Conservation (phyloP, 2,797 vertebrate species). For the Poecile montanus region DNA sequence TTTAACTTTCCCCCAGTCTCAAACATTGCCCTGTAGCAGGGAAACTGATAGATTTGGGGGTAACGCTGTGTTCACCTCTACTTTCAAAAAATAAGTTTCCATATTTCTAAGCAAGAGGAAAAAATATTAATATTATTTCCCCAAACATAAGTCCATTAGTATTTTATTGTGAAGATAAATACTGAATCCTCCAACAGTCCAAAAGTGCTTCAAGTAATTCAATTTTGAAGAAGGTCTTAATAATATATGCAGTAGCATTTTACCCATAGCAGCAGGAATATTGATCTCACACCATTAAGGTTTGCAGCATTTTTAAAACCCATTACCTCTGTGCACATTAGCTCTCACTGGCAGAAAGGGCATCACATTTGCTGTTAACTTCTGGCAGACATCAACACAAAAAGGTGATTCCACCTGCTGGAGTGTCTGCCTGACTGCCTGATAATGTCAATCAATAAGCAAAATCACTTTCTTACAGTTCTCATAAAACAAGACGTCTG, state of each 20-base stretch:
- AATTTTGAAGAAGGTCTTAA: constrained; percentile 74
- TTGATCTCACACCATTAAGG: constrained; percentile 81
- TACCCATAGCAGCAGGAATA: constrained; percentile 77
- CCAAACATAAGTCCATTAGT: constrained; percentile 60
- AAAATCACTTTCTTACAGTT: constrained; percentile 72
- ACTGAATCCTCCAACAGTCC: constrained; percentile 58
- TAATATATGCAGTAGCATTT: constrained; percentile 76
- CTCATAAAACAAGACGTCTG: constrained; percentile 69
- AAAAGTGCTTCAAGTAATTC: constrained; percentile 56
- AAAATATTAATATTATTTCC: constrained; percentile 31
- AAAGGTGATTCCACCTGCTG: constrained; percentile 77
- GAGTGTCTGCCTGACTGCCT: constrained; percentile 72
- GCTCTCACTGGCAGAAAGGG: constrained; percentile 68
- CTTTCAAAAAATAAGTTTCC: not conserved
- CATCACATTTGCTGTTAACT: constrained; percentile 74
- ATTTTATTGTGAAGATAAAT: constrained; percentile 65
- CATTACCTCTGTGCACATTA: constrained; percentile 73
- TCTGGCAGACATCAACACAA: constrained; percentile 75
- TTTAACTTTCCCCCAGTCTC: not conserved
- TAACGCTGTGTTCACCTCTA: not conserved
- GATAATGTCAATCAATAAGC: constrained; percentile 81
- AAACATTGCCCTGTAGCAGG: not conserved
- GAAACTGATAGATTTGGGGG: not conserved
- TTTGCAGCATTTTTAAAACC: constrained; percentile 74
- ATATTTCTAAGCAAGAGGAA: constrained; percentile 23